Conservation (phyloP, 2,888 invertebrate genomes). For the Phaonia tiefii region DNA sequence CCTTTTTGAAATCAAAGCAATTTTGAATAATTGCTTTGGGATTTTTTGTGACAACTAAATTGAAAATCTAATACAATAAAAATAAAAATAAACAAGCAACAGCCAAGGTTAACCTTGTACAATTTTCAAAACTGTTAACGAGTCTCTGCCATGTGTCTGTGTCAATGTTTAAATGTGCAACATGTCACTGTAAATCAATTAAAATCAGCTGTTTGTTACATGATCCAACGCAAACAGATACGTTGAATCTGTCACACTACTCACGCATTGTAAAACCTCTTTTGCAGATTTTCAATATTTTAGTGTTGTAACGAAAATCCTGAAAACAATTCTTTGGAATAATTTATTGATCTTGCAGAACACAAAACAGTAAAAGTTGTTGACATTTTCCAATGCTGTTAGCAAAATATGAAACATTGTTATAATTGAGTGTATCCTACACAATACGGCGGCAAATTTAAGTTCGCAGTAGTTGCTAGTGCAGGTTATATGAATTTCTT, state of each 20-base stretch:
- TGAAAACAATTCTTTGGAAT: not conserved
- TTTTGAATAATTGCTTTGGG: no score
- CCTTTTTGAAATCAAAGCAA: no score
- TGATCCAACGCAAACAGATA: no score
- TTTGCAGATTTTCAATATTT: slow-evolving; percentile 7
- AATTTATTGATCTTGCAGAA: slow-evolving; percentile 12
- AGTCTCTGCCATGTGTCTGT: not conserved
- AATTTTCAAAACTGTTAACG: slow-evolving; percentile 6
- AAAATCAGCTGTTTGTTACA: slow-evolving; percentile 17
- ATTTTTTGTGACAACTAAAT: no score
- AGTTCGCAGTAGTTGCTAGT: no score
- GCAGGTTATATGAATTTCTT: no score
- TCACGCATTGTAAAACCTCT: slow-evolving; percentile 37
- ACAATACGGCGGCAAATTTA: not conserved
- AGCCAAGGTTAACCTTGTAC: slow-evolving; percentile 43
- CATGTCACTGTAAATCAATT: slow-evolving; percentile 59
- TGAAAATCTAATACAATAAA: no score
- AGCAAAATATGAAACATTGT: no score
- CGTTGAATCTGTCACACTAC: not conserved
- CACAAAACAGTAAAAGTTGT: slow-evolving; percentile 43
- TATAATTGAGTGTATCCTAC: slow-evolving; percentile 17
- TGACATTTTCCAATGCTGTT: no score
- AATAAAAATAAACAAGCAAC: no score
- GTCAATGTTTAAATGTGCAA: slow-evolving; percentile 31
- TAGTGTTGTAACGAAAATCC: not conserved